Evolutionary conservation across 2,797 vertebrate species (phyloP).

Genomic region (Rhinella marina): DNA sequence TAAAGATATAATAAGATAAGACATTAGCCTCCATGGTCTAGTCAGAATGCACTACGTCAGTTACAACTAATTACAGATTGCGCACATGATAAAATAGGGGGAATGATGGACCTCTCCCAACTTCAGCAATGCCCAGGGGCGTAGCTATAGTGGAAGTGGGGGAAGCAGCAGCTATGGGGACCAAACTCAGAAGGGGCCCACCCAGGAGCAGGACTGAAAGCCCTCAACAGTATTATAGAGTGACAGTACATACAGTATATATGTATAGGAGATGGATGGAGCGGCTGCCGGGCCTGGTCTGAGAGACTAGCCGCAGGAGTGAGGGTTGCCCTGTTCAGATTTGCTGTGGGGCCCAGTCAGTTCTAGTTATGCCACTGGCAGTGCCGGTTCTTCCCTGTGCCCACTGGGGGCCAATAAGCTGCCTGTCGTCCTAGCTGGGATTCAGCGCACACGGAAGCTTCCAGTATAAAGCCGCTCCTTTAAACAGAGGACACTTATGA

Average conservation of each 20-base stretch:
- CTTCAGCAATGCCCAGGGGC: background rate
- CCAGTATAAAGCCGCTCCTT: conserved; percentile 29
- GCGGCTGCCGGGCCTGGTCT: no score
- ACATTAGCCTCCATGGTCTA: background rate
- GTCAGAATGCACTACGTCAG: background rate
- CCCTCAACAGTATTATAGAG: no score
- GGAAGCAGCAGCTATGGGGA: no score
- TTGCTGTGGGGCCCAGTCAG: no score
- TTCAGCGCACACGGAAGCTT: background rate
- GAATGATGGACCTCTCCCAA: background rate
- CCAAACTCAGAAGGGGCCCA: no score
- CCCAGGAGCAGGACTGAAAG: no score
- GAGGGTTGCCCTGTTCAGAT: no score
- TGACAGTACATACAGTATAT: no score
- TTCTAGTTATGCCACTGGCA: background rate
- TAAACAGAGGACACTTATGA: conserved; percentile 40
- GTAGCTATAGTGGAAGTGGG: no score
- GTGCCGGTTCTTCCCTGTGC: conserved; percentile 9
- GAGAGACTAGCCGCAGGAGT: no score
- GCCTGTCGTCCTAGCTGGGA: conserved; percentile 11
- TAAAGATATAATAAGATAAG: no score
- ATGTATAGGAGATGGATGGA: no score
- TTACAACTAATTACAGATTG: background rate
- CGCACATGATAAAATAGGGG: background rate
- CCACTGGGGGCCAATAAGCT: conserved; percentile 31